phyloP scores from a whole-genome alignment of 2,797 vertebrate species.

The Rhynchotus rufescens region DNA sequence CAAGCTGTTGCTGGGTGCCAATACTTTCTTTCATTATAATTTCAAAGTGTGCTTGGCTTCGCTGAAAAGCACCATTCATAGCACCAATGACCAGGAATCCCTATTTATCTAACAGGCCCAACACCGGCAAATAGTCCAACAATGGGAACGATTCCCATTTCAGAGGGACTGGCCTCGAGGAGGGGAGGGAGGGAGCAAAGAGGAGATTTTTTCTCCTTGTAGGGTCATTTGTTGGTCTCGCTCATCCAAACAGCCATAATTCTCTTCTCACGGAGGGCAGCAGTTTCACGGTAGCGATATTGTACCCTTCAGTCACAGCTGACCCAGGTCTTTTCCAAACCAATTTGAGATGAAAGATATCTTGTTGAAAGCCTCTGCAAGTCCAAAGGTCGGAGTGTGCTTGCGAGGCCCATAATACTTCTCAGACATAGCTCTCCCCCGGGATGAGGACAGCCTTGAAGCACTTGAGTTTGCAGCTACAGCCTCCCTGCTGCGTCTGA shows the following conservation, averaged over 20 bases:
- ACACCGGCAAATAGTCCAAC: neutral
- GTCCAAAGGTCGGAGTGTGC: fast-evolving
- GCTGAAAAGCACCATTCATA: neutral
- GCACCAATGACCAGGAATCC: neutral
- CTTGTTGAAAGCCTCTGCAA: neutral
- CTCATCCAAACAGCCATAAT: neutral
- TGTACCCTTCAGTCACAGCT: neutral
- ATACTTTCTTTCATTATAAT: conserved; percentile 18
- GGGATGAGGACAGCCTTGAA: neutral
- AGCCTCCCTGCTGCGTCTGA: neutral
- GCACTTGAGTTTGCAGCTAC: neutral
- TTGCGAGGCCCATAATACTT: fast-evolving
- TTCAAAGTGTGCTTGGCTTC: conserved; percentile 24
- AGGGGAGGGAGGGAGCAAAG: neutral
- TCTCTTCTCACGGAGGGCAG: neutral
- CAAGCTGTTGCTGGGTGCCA: conserved; percentile 30
- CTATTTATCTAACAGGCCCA: neutral
- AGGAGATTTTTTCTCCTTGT: neutral
- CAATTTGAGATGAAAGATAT: neutral
- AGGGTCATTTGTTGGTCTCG: neutral
- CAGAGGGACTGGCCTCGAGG: neutral
- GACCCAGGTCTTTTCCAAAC: neutral
- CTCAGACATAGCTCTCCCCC: neutral
- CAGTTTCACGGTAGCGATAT: fast-evolving
- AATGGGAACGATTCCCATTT: neutral